Evolutionary conservation across 1,140 invertebrate genomes (phyloP), one percentile per base, ranked within the genome.

Genomic region (Sipha flava): DNA sequence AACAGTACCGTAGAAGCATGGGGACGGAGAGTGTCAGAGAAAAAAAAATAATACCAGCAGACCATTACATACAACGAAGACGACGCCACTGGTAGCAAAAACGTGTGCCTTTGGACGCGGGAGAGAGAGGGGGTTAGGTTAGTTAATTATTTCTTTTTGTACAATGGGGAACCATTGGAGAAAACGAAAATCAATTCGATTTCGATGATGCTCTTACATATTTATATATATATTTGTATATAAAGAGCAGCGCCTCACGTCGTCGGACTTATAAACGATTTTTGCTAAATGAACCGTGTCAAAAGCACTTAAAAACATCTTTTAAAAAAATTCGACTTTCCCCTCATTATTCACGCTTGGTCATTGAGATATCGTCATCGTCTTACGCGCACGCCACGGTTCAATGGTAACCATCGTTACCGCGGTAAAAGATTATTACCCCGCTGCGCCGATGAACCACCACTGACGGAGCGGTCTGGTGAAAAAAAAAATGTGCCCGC

Each of bases 241-340:
- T 37, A 66, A 40, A 23, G 21, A 23, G n/a, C 6, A 5, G 4
- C 34, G 21, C n/a, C n/a, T 66, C n/a, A 40, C 10, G 62, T 40
- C 21, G 31, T 64, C 21, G 34, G 62, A 66, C 14, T 66, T 66
- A 23, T 66, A 40, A 64, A 66, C 62, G 62, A 40, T 40, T 66
- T 34, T 21, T 66, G 62, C 62, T 26, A 66, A 66, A 66, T 66
- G 62, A 66, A 66, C 62, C 62, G 62, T 40, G 62, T 66, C 31
- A 66, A 37, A 12, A 23, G n/a, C 62, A 62, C 62, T 37, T 66
- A 37, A 66, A 59, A 66, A 66, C 62, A 66, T 66, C n/a, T 40
- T 66, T 66, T 66, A 37, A 21, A n/a, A 40, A 66, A 66, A 40
- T 66, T 66, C 34, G n/a, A n/a, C 34, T 66, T 40, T 66, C 21